phyloP scores from a whole-genome alignment of 2,797 vertebrate genomes.

The Crenichthys baileyi region DNA sequence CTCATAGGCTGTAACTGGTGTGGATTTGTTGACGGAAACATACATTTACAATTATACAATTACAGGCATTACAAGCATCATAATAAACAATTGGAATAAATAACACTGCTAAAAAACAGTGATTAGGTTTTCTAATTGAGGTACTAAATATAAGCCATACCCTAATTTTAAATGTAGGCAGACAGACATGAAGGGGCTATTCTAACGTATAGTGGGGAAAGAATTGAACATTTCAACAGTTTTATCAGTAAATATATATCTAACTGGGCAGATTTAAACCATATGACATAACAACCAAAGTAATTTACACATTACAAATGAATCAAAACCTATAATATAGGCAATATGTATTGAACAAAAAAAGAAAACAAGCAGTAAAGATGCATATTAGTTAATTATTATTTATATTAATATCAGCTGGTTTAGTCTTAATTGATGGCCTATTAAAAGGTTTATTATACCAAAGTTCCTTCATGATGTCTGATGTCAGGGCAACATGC shows the following conservation, averaged over 20 bases:
- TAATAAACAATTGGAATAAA: not conserved
- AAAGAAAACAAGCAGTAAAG: no score
- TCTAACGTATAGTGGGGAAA: not conserved
- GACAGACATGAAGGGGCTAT: not conserved
- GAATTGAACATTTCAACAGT: not conserved
- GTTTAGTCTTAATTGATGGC: no score
- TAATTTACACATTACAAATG: no score
- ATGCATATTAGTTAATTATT: no score
- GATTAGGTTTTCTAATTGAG: not conserved
- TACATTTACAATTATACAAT: not conserved
- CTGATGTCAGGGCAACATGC: no score
- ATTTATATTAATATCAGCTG: no score
- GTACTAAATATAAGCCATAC: not conserved
- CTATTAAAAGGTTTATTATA: no score
- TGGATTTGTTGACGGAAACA: slow-evolving; percentile 2
- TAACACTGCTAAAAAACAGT: not conserved
- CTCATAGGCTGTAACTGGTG: not conserved
- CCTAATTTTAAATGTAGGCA: not conserved
- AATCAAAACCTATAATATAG: no score
- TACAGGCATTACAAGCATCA: not conserved
- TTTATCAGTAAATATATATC: not conserved
- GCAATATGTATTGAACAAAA: no score
- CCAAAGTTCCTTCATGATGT: no score
- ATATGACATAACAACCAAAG: not conserved
- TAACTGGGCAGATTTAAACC: not conserved